Evolutionary conservation across 35 echinoderm and acorn worm genomes (phyloP), one percentile per base, ranked within the genome.

Genomic region (Heliocidaris tuberculata): DNA sequence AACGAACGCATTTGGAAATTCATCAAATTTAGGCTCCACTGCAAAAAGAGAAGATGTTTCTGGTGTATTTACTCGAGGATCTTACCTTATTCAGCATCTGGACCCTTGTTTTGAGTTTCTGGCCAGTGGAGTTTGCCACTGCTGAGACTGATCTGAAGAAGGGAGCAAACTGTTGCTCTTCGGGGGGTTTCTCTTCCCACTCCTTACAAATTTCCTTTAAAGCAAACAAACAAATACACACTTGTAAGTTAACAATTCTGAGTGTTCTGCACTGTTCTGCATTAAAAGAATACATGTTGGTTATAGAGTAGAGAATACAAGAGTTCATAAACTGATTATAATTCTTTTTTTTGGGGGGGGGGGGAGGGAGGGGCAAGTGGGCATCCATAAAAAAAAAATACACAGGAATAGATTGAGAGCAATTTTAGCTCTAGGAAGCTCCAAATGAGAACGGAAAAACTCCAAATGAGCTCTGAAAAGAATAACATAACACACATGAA

Each of bases 11-110:
- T 10, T 56, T 56, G 15, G 1, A 15, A 56, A 56, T 9, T 78
- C 1, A 78, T 78, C 65, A 56, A 56, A 56, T 56, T 56, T 56
- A 56, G 10, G 52, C 52, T 56, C 21, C 61, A 71, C 65, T 27
- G 65, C 65, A 78, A n/a, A 78, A 27, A 42, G 8, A 78, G 27
- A 56, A 56, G 52, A 56, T 56, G 15, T 56, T 56, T 56, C 10
- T 56, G 0, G 85, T 11, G 35, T 7, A 0, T 89, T 11, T 13
- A 17, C 27, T 13, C 13, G 24, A 32, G 47, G 17, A 47, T 89
- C 96, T 96, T 96, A 99, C 98, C 97, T 97, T 96, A 87, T 99
- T 99, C 42, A 99, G 96, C 96, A 99, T 97, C 56, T 99, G 95
- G n/a, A 99, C 98, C 32, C 98, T 90, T 27, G 98, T 97, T 94